Percentiles rank a stretch among this genome's conserved stretches.
Conservation (phyloP, 2,113 vertebrate genomes). For the Dromiciops gliroides region DNA sequence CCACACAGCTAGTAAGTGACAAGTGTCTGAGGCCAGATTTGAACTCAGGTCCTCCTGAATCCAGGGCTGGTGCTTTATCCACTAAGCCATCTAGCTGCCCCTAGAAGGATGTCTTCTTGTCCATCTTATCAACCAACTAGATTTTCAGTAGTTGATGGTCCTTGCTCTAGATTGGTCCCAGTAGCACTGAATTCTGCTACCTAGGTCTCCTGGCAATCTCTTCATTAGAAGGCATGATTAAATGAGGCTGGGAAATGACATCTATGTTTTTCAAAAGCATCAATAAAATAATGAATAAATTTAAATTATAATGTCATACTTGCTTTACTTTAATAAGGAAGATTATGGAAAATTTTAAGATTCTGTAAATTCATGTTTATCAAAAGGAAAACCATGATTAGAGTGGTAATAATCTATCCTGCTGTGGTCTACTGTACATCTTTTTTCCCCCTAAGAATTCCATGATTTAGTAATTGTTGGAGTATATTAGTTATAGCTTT, state of each 20-base stretch:
- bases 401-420: background rate
- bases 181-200: background rate
- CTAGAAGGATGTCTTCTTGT: background rate
- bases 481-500: background rate
- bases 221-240: background rate
- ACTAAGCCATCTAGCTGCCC: too few species aligned
- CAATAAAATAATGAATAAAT: background rate
- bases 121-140: background rate
- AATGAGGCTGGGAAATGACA: background rate
- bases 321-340: background rate
- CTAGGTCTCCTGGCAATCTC: background rate
- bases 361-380: background rate
- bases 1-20: too few species aligned
- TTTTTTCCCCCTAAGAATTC: background rate
- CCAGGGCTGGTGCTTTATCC: too few species aligned
- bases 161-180: background rate
- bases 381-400: background rate
- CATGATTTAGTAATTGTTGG: background rate
- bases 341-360: background rate
- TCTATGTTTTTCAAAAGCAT: background rate
- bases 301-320: background rate
- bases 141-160: background rate
- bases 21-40: too few species aligned
- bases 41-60: too few species aligned
- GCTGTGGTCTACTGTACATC: background rate